Evolutionary conservation across 53 echinoderm and acorn worm species (phyloP), one percentile per base, ranked within the genome.

Genomic region (Hippasteria phrygiana): DNA sequence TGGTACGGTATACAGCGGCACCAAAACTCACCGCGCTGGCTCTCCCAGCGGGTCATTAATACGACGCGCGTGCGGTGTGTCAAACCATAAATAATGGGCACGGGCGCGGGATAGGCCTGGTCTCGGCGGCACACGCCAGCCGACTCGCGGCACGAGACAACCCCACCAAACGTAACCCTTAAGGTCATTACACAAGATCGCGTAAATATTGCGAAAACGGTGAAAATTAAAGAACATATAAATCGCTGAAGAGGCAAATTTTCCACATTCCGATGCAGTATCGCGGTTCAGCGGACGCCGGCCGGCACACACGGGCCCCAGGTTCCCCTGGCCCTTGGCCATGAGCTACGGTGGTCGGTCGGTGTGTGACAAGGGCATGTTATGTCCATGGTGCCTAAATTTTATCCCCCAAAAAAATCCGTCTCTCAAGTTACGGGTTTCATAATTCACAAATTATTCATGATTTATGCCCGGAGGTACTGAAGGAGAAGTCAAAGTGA

Each of bases 201-300:
- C 42, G 56, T 55, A 56, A 33, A 78, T 78, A 78, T 59, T 78
- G 39, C 78, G 18, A 10, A 50, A 34, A 31, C 5, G 51, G 37
- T 33, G 1, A 36, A 77, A 51, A 53, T 29, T 45, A 42, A 73
- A 43, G 28, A 56, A 24, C 55, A 51, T 55, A 38, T n/a, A n/a
- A 78, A 56, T n/a, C 33, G 78, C 78, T 78, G 78, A 78, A 40
- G 37, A 56, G 55, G 78, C 78, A 55, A 55, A 78, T 78, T 16
- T 78, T 78, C 78, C n/a, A 51, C 78, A 78, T 78, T 78, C 78
- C 78, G 37, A 78, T 78, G n/a, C n/a, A 53, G 50, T 48, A 47
- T 76, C 76, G 59, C 24, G 7, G 59, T 59, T n/a, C 22, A 59
- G 53, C 31, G 51, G 76, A 32, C 53, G 53, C 34, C 2, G n/a